Percentiles rank a stretch among this genome's conserved stretches.
phyloP scores from a whole-genome alignment of 2,113 vertebrate species.

The Neolamprologus falcicula region DNA sequence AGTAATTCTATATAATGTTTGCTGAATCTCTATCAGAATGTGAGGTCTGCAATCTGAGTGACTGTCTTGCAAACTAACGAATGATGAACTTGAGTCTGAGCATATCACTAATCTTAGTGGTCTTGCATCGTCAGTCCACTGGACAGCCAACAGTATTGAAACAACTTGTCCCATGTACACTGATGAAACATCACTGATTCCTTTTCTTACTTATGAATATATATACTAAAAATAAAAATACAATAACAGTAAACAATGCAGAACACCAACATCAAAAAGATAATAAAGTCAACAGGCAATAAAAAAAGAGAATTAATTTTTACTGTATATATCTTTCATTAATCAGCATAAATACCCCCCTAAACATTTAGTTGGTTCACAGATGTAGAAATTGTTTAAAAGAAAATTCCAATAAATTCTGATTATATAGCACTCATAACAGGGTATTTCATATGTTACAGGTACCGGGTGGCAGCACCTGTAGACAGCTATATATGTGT shows the following conservation, averaged over 20 bases:
- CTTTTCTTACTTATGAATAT: not conserved
- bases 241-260: not conserved
- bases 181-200: not conserved
- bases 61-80: not conserved
- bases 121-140: not conserved
- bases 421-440: not conserved
- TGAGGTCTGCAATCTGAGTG: not conserved
- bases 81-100: not conserved
- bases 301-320: not conserved
- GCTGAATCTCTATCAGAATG: not conserved
- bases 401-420: not conserved
- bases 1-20: not conserved
- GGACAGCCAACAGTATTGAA: not conserved
- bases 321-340: not conserved
- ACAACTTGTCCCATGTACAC: not conserved
- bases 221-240: not conserved
- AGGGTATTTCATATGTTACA: not conserved
- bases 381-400: not conserved
- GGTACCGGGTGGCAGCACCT: too few relatives aligned
- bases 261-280: not conserved
- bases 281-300: not conserved
- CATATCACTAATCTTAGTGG: not conserved
- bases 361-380: not conserved
- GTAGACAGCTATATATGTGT: too few relatives aligned
- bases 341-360: not conserved